Base-by-base conservation (phyloP, 1,140 invertebrate species). In the Bilobella aurantiaca region DNA sequence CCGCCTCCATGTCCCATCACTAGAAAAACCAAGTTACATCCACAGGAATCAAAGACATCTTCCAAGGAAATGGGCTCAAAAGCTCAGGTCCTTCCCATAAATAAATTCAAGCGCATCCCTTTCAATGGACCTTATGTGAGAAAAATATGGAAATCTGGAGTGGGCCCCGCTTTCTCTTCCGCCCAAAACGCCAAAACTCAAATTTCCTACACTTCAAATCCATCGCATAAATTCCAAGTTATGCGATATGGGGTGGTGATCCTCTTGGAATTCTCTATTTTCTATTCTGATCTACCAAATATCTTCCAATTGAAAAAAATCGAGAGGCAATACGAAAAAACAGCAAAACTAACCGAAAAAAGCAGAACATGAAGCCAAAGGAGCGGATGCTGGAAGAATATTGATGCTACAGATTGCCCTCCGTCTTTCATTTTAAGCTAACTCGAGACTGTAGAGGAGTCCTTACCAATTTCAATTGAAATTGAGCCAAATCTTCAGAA, bases 191-290 rank as follows among this genome's bases (percentile, higher is more conserved):
- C n/a, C n/a, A 60, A 46, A 57, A 59, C 56, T 68, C 53, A 61
- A 31, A 34, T 56, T 64, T 59, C 59, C 29, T n/a, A n/a, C n/a
- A n/a, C n/a, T 29, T 53, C 58, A 34, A 37, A 30, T 30, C 68
- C 42, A 64, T 70, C 63, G 42, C 65, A 70, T 70, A 70, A 70
- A 70, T 70, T 67, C 42, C 58, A 70, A 25, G 56, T 62, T 66
- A 69, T 66, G 62, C n/a, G 68, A 69, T 69, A 70, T 70, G 65
- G 69, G 69, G 69, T 70, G 69, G 67, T 67, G 69, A 70, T 70
- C 59, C 53, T 65, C 29, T 3, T 21, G 21, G 62, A 53, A 69
- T 66, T 60, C 60, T 58, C 29, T 58, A 16, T 2, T 30, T 27
- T 69, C 56, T 60, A 63, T 65, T 69, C 65, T 69, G 64, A 69